Percentiles rank a stretch among this genome's conserved stretches.
These are phyloP conservation scores for Chaetophractus vellerosus DNA, from an alignment of 2,797 vertebrate species.

Conservation along the genomic window DNA sequence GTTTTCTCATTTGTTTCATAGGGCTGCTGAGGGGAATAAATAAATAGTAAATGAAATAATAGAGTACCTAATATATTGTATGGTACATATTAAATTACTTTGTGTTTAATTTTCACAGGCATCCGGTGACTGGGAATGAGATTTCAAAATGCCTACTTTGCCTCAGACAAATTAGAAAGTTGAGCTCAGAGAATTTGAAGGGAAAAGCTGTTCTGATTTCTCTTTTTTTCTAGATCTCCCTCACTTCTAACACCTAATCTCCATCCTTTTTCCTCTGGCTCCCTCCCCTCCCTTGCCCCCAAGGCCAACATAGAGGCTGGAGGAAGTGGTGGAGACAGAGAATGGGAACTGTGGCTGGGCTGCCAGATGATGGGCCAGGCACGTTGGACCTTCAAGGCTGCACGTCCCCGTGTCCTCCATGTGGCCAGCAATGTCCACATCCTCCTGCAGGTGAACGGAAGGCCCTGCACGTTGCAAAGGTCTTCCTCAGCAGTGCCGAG, in stretches of 20 bases:
- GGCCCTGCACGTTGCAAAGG: neutral
- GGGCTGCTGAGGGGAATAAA: neutral
- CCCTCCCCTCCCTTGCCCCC: too few relatives aligned
- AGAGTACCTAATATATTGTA: neutral
- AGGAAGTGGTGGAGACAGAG: neutral
- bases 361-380: neutral
- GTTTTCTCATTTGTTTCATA: neutral
- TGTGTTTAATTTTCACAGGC: neutral
- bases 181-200: neutral
- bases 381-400: too few relatives aligned
- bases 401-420: neutral
- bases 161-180: neutral
- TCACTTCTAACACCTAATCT: neutral
- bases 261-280: neutral
- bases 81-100: neutral
- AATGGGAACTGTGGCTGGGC: accelerated
- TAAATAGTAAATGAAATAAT: neutral
- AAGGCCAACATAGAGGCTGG: neutral
- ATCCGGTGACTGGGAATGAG: neutral
- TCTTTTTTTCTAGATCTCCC: neutral
- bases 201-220: neutral
- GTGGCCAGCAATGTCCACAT: too few relatives aligned
- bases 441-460: neutral
- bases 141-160: neutral
- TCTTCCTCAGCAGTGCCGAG: neutral